These are phyloP conservation scores for Sebastes fasciatus DNA, from an alignment of 2,113 vertebrate species.

Conservation along the genomic window DNA sequence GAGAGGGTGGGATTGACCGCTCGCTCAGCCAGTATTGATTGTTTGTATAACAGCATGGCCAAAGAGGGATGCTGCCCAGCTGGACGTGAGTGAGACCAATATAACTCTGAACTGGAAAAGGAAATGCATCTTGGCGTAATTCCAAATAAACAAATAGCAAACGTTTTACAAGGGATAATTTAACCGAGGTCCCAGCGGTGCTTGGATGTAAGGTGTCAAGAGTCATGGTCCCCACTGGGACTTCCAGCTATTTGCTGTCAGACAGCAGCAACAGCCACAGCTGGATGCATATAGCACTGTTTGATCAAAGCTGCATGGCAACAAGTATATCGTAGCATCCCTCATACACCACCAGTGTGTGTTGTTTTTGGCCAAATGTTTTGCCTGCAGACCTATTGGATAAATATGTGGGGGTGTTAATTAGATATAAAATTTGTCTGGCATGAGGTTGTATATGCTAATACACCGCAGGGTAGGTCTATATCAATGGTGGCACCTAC, in stretches of 20 bases:
- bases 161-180: not conserved
- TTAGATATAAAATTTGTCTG: slow-evolving; percentile 9
- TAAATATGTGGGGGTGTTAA: not conserved
- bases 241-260: slow-evolving; percentile 27
- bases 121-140: not conserved
- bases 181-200: not conserved
- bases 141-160: not conserved
- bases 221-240: not conserved
- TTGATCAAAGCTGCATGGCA: slow-evolving; percentile 35
- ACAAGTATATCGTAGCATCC: not conserved
- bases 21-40: slow-evolving; percentile 16
- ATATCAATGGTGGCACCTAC: not conserved
- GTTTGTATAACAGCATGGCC: not conserved
- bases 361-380: not conserved
- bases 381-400: not conserved
- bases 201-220: not conserved
- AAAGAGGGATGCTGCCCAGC: not conserved
- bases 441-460: not conserved
- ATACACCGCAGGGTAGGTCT: not conserved
- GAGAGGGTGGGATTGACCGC: slow-evolving; percentile 4
- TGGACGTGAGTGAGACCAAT: not conserved
- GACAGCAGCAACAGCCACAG: slow-evolving; percentile 17
- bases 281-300: slow-evolving; percentile 17
- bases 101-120: not conserved
- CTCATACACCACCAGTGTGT: not conserved